Evolutionary conservation across 2,797 vertebrate genomes (phyloP).

Genomic region (Bovichtus variegatus): DNA sequence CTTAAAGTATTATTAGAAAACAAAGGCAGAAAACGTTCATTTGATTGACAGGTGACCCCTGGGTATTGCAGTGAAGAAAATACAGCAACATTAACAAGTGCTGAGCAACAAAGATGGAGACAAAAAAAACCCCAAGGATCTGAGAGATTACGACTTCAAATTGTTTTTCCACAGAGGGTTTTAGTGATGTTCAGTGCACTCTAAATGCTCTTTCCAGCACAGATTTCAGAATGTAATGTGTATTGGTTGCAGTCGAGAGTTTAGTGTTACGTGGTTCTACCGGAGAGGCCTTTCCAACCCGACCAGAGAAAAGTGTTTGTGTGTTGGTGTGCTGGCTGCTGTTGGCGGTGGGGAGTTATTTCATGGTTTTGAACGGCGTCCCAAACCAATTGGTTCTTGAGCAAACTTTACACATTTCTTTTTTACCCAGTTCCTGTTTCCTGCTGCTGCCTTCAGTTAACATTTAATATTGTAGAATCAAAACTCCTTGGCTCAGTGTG

Average conservation of each 20-base stretch:
- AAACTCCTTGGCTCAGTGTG: neutral
- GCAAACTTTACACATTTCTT: conserved; percentile 1
- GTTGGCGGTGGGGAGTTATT: conserved; percentile 9
- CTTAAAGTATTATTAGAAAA: neutral
- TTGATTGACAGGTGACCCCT: neutral
- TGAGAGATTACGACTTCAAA: neutral
- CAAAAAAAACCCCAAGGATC: neutral
- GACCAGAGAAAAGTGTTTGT: neutral
- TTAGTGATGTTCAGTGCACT: neutral
- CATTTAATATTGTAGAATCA: conserved; percentile 7
- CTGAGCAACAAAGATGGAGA: conserved; percentile 1
- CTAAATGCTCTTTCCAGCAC: neutral
- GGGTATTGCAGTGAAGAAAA: neutral
- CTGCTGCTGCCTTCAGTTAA: conserved; percentile 37
- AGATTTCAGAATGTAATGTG: conserved; percentile 18
- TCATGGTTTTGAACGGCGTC: conserved; percentile 27
- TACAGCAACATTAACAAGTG: neutral
- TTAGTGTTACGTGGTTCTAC: conserved; percentile 4
- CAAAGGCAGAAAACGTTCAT: neutral
- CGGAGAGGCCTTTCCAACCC: neutral
- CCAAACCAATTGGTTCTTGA: conserved; percentile 34
- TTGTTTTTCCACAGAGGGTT: conserved; percentile 4
- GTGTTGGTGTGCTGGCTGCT: neutral
- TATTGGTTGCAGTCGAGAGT: neutral
- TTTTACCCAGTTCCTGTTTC: conserved; percentile 30